A percentile compares a stretch with the other conserved stretches of the same genome.
phyloP scores from a whole-genome alignment of 2,888 invertebrate species.

The Drosophila demipolita region DNA sequence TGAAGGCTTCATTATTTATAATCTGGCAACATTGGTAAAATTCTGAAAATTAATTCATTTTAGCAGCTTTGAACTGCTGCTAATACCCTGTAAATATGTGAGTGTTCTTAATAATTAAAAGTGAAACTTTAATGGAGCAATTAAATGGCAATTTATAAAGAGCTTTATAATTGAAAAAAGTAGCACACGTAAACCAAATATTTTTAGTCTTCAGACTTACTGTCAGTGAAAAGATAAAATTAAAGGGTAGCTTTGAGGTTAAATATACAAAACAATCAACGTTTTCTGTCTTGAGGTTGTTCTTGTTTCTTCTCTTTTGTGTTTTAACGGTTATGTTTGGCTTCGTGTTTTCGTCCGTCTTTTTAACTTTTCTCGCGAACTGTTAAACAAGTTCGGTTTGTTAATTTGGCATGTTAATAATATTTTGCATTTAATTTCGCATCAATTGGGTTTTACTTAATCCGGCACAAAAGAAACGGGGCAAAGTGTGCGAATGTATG shows the following conservation, averaged over 20 bases:
- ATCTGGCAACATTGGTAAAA: neutral
- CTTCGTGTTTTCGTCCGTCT: slow-evolving; percentile 8
- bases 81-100: neutral
- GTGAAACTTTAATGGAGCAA: neutral
- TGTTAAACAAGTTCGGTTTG: slow-evolving; percentile 20
- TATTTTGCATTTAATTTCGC: slow-evolving; percentile 1
- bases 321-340: slow-evolving; percentile 16
- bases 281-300: slow-evolving; percentile 6
- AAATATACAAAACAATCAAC: neutral
- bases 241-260: slow-evolving; percentile 5
- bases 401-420: slow-evolving; percentile 6
- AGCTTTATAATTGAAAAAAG: neutral
- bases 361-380: slow-evolving; percentile 22
- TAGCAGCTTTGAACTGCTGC: neutral
- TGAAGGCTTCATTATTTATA: neutral
- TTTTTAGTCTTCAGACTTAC: neutral
- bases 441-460: slow-evolving; percentile 9
- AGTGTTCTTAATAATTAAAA: too few species aligned
- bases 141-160: neutral
- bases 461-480: slow-evolving; percentile 11
- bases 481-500: slow-evolving; percentile 12
- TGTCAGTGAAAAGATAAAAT: neutral
- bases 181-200: neutral
- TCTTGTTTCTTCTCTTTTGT: neutral
- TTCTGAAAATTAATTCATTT: neutral